Base-by-base conservation (phyloP, 2,797 vertebrate species). In the Australoheros facetus region DNA sequence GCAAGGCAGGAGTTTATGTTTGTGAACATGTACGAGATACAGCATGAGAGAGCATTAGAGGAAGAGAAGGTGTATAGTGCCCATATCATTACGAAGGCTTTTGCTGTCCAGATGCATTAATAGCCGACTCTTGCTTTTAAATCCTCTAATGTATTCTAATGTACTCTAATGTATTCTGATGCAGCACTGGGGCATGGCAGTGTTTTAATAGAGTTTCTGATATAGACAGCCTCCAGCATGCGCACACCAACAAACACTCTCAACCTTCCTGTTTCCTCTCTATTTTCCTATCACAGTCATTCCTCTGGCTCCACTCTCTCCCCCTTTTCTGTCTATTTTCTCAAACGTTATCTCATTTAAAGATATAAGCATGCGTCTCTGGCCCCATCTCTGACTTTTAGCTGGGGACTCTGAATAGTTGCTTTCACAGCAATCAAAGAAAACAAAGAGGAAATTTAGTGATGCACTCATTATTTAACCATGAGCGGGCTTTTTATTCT, bases 141-240 rank as follows among this genome's bases (percentile, higher is more conserved):
- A 93, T 87, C 92, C 91, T 90, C 89, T 95, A 90, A 93, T 94
- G 92, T 94, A 93, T 94, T 94, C 87, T 93, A 92, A 95, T 93
- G 94, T 92, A 91, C 93, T 90, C 86, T 94, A 93, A 93, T 94
- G 92, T 93, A 94, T 94, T 94, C 92, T 84, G 91, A 94, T 90
- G 89, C 90, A 83, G 87, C 58, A 0, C 86, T 82, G 71, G 87
- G 85, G 73, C 85, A 90, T 83, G 88, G 86, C 84, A 86, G 87
- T 86, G 90, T 91, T 94, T 92, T 93, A 91, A 93, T 93, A 90
- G 91, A 88, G 86, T 87, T 92, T 90, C 84, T 90, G 88, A 92
- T 85, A 88, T 82, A 88, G 85, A 87, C 81, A 55, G 89, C 91
- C 91, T 90, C 86, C 84, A 87, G 91, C 87, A 58, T 75, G 74